A percentile compares a stretch with the other conserved stretches of the same genome.
Evolutionary conservation across 1,140 invertebrate species (phyloP).

Genomic region (Heterodera carotae): DNA sequence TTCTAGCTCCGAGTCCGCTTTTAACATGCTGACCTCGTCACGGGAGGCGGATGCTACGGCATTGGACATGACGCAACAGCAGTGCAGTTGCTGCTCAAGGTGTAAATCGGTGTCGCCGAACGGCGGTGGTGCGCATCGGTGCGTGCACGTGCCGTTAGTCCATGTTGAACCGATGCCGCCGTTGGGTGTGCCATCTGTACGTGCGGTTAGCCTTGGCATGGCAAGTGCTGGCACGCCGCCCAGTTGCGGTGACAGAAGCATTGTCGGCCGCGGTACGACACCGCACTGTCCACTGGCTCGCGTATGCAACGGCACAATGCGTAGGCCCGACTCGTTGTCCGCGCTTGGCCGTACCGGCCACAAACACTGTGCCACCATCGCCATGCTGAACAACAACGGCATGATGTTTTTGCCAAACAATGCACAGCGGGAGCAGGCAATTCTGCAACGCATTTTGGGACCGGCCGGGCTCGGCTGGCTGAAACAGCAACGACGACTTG

Average conservation of each 20-base stretch:
- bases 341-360: conserved; percentile 12
- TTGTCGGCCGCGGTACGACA: too few species aligned
- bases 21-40: conserved; percentile 16
- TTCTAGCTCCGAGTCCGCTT: conserved; percentile 35
- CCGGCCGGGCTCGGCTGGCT: conserved; percentile 55
- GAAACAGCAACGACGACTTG: conserved; percentile 7
- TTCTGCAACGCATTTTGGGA: conserved; percentile 54
- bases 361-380: conserved; percentile 5
- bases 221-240: conserved; percentile 10
- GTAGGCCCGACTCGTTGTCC: conserved; percentile 25
- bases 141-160: neutral
- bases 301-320: conserved; percentile 11
- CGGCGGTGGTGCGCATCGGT: neutral
- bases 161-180: conserved; percentile 14
- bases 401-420: conserved; percentile 43
- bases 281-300: conserved; percentile 2
- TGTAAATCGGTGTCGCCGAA: conserved; percentile 6
- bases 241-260: neutral
- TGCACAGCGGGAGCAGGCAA: conserved; percentile 50
- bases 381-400: conserved; percentile 39
- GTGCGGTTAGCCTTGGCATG: conserved; percentile 27
- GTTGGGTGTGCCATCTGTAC: neutral
- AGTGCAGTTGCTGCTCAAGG: conserved; percentile 12
- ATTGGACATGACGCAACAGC: neutral
- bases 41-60: neutral